phyloP scores from a whole-genome alignment of 2,888 invertebrate genomes.

The Xylophagus ater region DNA sequence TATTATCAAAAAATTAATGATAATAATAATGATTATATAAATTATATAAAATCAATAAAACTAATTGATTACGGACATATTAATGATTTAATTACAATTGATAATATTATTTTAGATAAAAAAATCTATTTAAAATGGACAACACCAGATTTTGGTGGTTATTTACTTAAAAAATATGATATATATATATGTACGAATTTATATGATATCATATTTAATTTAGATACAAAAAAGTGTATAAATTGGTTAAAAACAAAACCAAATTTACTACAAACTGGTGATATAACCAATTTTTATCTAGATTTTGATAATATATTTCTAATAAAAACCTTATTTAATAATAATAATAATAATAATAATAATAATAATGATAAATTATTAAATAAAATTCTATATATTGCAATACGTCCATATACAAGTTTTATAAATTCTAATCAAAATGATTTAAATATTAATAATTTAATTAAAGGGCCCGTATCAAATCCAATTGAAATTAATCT shows the following conservation, averaged over 20 bases:
- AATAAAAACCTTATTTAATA: too few species aligned
- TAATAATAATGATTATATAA: slow-evolving; percentile 6
- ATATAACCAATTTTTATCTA: slow-evolving; percentile 42
- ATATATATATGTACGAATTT: slow-evolving; percentile 40
- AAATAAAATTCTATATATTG: slow-evolving; percentile 44
- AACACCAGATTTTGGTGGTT: slow-evolving; percentile 47
- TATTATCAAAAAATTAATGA: slow-evolving; percentile 2
- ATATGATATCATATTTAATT: slow-evolving; percentile 40
- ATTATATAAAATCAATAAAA: slow-evolving; percentile 6
- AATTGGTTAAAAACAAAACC: slow-evolving; percentile 40
- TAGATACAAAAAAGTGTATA: slow-evolving; percentile 37
- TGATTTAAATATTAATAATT: not conserved
- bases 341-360: too few species aligned
- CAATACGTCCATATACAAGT: slow-evolving; percentile 42
- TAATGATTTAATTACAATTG: slow-evolving; percentile 42
- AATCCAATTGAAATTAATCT: slow-evolving; percentile 46
- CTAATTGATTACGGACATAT: slow-evolving; percentile 41
- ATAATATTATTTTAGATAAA: slow-evolving; percentile 31
- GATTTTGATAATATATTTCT: too few species aligned
- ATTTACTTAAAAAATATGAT: slow-evolving; percentile 43
- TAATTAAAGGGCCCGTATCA: slow-evolving; percentile 40
- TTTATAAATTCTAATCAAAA: slow-evolving; percentile 19
- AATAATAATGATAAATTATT: too few species aligned
- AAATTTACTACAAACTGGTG: slow-evolving; percentile 42
- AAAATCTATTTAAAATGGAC: slow-evolving; percentile 47